phyloP scores from a whole-genome alignment of 2,888 invertebrate genomes.

The Frankliniella fusca region DNA sequence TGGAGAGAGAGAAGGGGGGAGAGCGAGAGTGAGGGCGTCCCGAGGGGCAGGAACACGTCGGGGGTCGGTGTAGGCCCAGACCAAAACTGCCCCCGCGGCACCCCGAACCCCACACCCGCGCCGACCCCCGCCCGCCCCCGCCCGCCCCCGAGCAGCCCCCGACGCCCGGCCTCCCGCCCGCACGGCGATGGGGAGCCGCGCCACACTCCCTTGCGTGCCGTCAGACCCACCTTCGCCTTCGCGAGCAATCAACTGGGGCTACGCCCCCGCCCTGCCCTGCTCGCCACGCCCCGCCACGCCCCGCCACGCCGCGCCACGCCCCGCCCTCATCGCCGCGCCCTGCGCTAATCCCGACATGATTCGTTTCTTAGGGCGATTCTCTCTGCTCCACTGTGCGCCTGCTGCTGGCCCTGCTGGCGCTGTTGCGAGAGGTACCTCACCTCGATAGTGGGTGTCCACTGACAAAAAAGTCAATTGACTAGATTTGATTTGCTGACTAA shows the following conservation, averaged over 20 bases:
- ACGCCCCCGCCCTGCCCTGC: neutral
- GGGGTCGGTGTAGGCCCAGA: neutral
- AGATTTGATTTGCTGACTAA: too few species aligned
- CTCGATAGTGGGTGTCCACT: too few species aligned
- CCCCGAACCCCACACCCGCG: neutral
- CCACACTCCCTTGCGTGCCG: too few species aligned
- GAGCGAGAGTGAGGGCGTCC: too few species aligned
- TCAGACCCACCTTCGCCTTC: neutral
- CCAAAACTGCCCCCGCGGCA: neutral
- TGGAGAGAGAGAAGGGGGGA: too few species aligned
- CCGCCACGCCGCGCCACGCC: neutral
- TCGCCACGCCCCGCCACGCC: neutral
- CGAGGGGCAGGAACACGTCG: neutral
- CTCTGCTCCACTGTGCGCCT: too few species aligned
- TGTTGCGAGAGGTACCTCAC: too few species aligned
- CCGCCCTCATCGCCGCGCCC: neutral
- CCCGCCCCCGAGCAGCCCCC: neutral
- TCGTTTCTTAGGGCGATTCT: neutral
- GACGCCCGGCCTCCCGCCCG: neutral
- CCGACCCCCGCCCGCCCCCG: too few species aligned
- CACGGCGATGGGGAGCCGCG: neutral
- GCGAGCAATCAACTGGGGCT: neutral
- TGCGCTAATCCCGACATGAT: constrained; percentile 18
- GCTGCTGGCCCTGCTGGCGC: too few species aligned
- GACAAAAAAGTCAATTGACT: too few species aligned